phyloP scores from a whole-genome alignment of 2,888 invertebrate species.

The Dryadula phaetusa region DNA sequence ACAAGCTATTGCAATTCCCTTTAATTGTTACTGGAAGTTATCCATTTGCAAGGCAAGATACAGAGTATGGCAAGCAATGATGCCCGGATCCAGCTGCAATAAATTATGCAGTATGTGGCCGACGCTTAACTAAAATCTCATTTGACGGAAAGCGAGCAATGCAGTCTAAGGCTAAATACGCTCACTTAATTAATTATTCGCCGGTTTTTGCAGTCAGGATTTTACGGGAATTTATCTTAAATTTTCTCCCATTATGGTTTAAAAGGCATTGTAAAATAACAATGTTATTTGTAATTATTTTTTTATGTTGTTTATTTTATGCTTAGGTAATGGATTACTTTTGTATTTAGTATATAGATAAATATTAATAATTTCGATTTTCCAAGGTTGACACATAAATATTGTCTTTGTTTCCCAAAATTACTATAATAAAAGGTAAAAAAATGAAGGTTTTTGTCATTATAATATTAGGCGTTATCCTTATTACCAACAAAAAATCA shows the following conservation, averaged over 20 bases:
- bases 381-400: neutral
- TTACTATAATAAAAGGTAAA: neutral
- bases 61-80: conserved; percentile 23
- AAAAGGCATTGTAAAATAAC: neutral
- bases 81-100: conserved; percentile 13
- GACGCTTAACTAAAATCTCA: conserved; percentile 24
- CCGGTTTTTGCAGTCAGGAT: conserved; percentile 16
- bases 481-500: conserved; percentile 70
- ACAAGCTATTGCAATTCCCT: conserved; percentile 12
- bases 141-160: conserved; percentile 25
- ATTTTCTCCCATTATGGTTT: conserved; percentile 2
- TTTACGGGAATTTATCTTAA: conserved; percentile 11
- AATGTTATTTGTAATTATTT: neutral
- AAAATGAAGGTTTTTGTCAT: conserved; percentile 10
- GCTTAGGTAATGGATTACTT: neutral
- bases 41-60: conserved; percentile 16
- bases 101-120: conserved; percentile 26
- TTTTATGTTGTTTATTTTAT: neutral
- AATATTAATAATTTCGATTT: no score
- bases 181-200: conserved; percentile 22
- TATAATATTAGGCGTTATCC: conserved; percentile 56
- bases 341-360: neutral
- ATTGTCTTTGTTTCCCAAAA: neutral
- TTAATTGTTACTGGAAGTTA: conserved; percentile 6
- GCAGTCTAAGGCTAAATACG: conserved; percentile 21